phyloP scores from a whole-genome alignment of 92 coral and sea anemone genomes.

The Parazoanthus atlanticus region DNA sequence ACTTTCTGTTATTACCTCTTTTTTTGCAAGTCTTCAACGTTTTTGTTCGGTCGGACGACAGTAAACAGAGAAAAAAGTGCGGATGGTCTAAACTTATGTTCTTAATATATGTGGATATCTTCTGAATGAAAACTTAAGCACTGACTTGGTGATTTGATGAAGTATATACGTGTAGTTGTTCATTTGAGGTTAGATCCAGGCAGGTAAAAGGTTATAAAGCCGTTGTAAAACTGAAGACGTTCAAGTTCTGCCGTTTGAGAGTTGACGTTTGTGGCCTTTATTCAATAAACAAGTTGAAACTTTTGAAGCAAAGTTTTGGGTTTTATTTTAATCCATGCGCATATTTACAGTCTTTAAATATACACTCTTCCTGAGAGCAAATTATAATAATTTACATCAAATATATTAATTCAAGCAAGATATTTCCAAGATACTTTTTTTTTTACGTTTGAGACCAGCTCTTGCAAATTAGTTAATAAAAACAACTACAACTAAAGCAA shows the following conservation, averaged over 20 bases:
- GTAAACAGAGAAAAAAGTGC: no score
- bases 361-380: constrained; percentile 43
- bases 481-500: constrained; percentile 4
- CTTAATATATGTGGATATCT: no score
- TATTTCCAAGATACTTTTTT: neutral
- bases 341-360: neutral
- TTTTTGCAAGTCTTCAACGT: no score
- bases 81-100: no score
- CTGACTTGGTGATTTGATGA: no score
- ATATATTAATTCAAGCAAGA: constrained; percentile 1
- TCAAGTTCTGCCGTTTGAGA: no score
- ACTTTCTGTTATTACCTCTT: no score
- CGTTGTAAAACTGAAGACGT: no score
- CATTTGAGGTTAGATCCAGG: neutral
- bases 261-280: neutral
- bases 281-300: neutral
- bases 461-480: constrained; percentile 17
- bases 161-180: no score
- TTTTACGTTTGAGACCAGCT: constrained; percentile 39
- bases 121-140: no score
- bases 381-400: neutral
- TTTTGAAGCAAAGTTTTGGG: neutral
- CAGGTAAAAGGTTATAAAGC: neutral
- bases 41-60: no score
- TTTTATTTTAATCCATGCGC: constrained; percentile 17